A percentile compares a stretch with the other conserved stretches of the same genome.
Conservation (phyloP, 1,140 invertebrate species). For the Camponotus floridanus region DNA sequence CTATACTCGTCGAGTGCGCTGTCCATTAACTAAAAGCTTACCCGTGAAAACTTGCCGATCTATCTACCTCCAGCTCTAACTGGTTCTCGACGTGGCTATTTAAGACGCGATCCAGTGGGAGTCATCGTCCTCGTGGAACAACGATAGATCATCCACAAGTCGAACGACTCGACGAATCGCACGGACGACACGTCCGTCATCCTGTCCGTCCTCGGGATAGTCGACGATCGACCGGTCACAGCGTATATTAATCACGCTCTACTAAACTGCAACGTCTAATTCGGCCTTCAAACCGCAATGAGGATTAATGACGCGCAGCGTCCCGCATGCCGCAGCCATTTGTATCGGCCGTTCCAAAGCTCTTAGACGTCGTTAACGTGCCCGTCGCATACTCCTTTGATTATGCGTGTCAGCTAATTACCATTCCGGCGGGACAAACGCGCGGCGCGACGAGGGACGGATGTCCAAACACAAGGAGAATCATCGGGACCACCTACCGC, state of each 20-base stretch:
- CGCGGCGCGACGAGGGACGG: slow-evolving; percentile 4
- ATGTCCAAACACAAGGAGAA: slow-evolving; percentile 53
- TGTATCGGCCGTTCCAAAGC: slow-evolving; percentile 74
- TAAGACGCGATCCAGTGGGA: slow-evolving; percentile 15
- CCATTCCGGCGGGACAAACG: slow-evolving; percentile 56
- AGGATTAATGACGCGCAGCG: slow-evolving; percentile 82
- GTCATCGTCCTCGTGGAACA: slow-evolving; percentile 36
- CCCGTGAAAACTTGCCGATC: neutral
- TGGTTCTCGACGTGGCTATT: slow-evolving; percentile 33
- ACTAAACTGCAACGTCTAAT: slow-evolving; percentile 77
- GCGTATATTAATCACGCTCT: slow-evolving; percentile 75
- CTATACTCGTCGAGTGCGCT: neutral
- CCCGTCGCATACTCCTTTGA: slow-evolving; percentile 67
- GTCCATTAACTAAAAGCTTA: slow-evolving; percentile 6
- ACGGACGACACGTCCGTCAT: slow-evolving; percentile 75
- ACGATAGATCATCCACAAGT: slow-evolving; percentile 37
- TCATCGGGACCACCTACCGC: slow-evolving; percentile 65
- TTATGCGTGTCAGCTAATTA: slow-evolving; percentile 73
- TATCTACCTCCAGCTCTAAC: neutral
- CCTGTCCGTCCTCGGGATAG: slow-evolving; percentile 60
- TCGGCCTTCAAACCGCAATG: slow-evolving; percentile 81
- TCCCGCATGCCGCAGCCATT: slow-evolving; percentile 78
- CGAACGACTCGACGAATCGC: slow-evolving; percentile 26
- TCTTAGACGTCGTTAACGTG: slow-evolving; percentile 74
- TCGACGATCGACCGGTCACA: slow-evolving; percentile 71